Evolutionary conservation across 2,113 vertebrate genomes (phyloP), one percentile per base, ranked within the genome.

Genomic region (Crotalus horridus): DNA sequence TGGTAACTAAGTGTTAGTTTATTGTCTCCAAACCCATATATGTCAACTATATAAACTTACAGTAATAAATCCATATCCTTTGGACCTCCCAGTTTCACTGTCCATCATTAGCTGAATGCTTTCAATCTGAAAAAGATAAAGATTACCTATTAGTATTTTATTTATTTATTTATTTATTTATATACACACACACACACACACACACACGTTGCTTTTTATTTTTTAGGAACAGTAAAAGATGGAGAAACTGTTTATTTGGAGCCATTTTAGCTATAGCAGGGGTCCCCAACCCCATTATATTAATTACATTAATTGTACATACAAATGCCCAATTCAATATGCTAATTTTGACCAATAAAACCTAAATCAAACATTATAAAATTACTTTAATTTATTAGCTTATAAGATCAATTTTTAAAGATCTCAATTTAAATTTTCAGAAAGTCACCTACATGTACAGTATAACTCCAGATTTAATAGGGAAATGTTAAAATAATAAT

Each of bases 31-130:
- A 85, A 4, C 5, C 26, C 21, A 29, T 56, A 15, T 88, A 21
- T 43, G 26, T 64, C 33, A 90, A 55, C 17, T 48, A 56, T 15
- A 56, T 92, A 33, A 81, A 95, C 98, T 97, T 98, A 99, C 99
- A 13, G 99, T 99, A 97, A 99, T 99, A 96, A 99, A 99, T 95
- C 99, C 99, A 33, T 99, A 99, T 95, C 99, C 99, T 97, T 99
- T 99, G 5, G 99, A 99, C 56, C 98, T 97, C 17, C 98, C 98
- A 0, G 99, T 99, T 97, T 99, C 99, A 95, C 98, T 99, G 95
- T 99, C 99, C 99, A 99, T 99, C 99, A 99, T 99, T 92, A 99
- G 98, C 92, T 99, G 99, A 96, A 99, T 99, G 95, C 98, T 99
- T 96, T 99, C 99, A 94, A 99, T 99, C 99, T 99, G 92, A 91